Conservation (phyloP, 2,113 vertebrate genomes). For the Otocyon megalotis region DNA sequence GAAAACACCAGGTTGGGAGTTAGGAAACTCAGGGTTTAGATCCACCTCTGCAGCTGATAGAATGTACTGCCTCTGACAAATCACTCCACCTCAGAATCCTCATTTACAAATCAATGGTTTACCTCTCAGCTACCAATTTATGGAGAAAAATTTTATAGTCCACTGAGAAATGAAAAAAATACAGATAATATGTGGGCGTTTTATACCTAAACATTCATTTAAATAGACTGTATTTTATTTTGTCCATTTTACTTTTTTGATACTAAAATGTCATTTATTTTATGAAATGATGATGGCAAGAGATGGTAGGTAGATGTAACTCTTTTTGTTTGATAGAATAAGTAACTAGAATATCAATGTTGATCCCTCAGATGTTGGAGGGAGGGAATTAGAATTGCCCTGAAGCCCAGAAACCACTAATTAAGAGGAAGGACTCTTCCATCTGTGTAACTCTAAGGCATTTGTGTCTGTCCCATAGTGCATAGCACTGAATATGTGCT, state of each 20-base stretch:
- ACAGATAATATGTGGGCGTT: background rate
- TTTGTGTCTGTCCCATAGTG: background rate
- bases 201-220: background rate
- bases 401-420: background rate
- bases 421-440: background rate
- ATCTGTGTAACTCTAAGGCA: background rate
- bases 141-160: background rate
- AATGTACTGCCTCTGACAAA: background rate
- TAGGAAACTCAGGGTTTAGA: background rate
- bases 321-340: slow-evolving; percentile 20
- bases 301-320: background rate
- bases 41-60: background rate
- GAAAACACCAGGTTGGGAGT: background rate
- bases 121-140: background rate
- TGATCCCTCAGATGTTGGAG: background rate
- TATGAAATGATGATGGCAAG: background rate
- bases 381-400: background rate
- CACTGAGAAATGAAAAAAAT: background rate
- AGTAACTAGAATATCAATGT: background rate
- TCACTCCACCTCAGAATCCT: background rate
- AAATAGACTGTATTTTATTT: background rate
- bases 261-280: slow-evolving; percentile 44
- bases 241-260: background rate
- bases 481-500: background rate
- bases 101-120: background rate